Percentiles rank a stretch among this genome's conserved stretches.
These are phyloP conservation scores for Strix occidentalis DNA, from an alignment of 2,797 vertebrate species.

Conservation along the genomic window DNA sequence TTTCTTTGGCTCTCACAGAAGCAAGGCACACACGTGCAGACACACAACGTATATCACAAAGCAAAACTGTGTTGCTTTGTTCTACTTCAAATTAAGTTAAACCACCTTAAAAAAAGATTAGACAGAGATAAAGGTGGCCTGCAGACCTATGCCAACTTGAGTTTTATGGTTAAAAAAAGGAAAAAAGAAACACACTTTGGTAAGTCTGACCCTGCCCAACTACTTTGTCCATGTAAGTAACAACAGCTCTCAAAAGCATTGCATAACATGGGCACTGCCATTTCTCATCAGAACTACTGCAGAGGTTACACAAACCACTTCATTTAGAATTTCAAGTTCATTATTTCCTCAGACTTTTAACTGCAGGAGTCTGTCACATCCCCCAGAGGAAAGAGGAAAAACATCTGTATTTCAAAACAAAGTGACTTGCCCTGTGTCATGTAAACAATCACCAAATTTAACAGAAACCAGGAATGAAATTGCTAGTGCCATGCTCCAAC, in stretches of 20 bases:
- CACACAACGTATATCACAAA: not conserved
- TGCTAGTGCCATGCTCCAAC: not conserved
- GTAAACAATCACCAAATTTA: not conserved
- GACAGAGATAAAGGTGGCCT: not conserved
- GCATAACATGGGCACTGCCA: not conserved
- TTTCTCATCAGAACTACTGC: not conserved
- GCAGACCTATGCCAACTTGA: not conserved
- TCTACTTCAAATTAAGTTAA: not conserved
- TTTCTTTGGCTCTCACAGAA: conserved; percentile 2
- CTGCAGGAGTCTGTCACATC: not conserved
- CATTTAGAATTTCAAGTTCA: not conserved
- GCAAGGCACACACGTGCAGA: not conserved
- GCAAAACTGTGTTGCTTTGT: conserved; percentile 3
- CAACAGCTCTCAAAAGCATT: not conserved
- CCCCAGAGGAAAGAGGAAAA: not conserved
- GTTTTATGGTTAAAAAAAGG: not conserved
- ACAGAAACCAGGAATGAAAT: not conserved
- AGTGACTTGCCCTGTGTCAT: not conserved
- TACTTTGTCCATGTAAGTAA: not conserved
- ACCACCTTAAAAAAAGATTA: not conserved
- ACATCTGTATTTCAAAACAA: not conserved
- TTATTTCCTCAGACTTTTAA: not conserved
- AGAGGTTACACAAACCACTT: not conserved
- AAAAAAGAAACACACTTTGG: not conserved
- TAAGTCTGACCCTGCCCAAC: not conserved